Conservation (phyloP, 1,140 invertebrate species). For the Potamilus streckersoni region DNA sequence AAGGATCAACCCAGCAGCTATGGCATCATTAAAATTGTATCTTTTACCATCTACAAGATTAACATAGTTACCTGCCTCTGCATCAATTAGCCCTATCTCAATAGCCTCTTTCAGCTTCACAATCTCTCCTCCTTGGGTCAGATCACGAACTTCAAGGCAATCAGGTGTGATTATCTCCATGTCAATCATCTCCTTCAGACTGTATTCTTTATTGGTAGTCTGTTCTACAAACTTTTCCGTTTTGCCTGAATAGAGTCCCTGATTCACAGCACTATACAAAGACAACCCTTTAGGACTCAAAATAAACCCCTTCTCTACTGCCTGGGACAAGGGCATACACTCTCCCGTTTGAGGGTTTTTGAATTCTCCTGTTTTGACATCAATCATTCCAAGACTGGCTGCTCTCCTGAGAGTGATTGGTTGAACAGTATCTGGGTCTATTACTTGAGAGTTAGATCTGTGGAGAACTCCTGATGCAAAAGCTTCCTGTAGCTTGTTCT, state of each 20-base stretch:
- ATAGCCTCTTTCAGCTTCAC: conserved; percentile 73
- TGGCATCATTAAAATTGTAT: conserved; percentile 79
- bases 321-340: conserved; percentile 82
- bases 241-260: conserved; percentile 84
- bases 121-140: conserved; percentile 49
- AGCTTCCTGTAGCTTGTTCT: conserved; percentile 54
- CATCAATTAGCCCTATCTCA: conserved; percentile 80
- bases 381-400: conserved; percentile 67
- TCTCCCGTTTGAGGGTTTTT: conserved; percentile 85
- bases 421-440: conserved; percentile 60
- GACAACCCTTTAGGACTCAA: conserved; percentile 73
- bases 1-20: conserved; percentile 77
- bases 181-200: conserved; percentile 83
- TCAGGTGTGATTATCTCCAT: conserved; percentile 73
- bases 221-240: conserved; percentile 84
- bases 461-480: conserved; percentile 57
- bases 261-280: conserved; percentile 86
- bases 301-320: conserved; percentile 71
- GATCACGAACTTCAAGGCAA: conserved; percentile 78
- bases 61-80: conserved; percentile 76
- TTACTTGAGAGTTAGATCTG: conserved; percentile 58
- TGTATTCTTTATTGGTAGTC: conserved; percentile 79
- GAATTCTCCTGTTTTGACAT: conserved; percentile 83
- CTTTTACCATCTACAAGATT: conserved; percentile 63
- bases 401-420: conserved; percentile 59